Conservation (phyloP, 2,888 invertebrate genomes). For the Lydus trimaculatus region DNA sequence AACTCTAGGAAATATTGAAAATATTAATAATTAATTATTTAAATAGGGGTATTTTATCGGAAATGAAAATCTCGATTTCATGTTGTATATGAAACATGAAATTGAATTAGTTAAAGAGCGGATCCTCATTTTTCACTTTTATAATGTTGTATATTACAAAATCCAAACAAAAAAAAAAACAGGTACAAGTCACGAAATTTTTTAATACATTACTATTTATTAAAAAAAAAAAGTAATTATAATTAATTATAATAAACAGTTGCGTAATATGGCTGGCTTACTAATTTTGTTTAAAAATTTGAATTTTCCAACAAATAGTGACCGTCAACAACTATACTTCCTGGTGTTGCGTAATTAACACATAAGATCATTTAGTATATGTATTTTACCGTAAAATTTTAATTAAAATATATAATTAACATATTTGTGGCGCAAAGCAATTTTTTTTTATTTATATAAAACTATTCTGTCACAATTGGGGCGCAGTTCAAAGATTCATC, state of each 20-base stretch:
- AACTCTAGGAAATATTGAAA: neutral
- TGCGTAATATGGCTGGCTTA: too few species aligned
- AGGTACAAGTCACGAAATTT: neutral
- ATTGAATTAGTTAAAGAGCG: neutral
- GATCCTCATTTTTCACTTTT: neutral
- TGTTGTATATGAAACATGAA: neutral
- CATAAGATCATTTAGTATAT: too few species aligned
- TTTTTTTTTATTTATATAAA: too few species aligned
- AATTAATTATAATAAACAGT: neutral
- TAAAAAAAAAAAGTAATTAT: neutral
- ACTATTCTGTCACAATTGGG: too few species aligned
- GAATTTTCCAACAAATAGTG: too few species aligned
- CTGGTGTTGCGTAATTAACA: too few species aligned
- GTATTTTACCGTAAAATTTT: too few species aligned
- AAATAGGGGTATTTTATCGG: neutral
- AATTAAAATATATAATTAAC: too few species aligned
- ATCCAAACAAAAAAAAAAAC: neutral
- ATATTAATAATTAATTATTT: neutral
- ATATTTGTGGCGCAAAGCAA: too few species aligned
- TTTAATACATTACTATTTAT: neutral
- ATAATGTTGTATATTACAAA: neutral
- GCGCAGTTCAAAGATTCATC: too few species aligned
- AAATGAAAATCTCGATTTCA: neutral
- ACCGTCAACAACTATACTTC: too few species aligned
- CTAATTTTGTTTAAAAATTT: too few species aligned